A percentile compares a stretch with the other conserved stretches of the same genome.
Evolutionary conservation across 64 coral and sea anemone genomes (phyloP).

Genomic region (Actinia equina): DNA sequence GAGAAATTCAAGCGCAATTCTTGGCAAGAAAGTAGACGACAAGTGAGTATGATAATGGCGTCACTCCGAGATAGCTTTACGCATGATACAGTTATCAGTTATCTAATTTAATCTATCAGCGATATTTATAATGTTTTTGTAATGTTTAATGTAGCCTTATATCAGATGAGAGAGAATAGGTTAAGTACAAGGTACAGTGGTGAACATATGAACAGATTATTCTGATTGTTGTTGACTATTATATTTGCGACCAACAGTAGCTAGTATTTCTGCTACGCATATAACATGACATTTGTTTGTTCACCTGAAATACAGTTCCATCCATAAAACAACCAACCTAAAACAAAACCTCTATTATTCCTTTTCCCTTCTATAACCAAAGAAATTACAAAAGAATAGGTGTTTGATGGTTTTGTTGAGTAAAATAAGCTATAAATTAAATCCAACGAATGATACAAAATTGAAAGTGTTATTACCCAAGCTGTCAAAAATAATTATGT

Average conservation of each 20-base stretch:
- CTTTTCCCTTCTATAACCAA: background rate
- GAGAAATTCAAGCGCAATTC: slow-evolving; percentile 97
- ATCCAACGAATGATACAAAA: background rate
- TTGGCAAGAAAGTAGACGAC: slow-evolving; percentile 94
- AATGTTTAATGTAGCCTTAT: background rate
- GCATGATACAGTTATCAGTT: background rate
- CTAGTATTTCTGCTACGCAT: background rate
- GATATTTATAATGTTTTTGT: background rate
- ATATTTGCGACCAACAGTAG: background rate
- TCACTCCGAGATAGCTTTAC: background rate
- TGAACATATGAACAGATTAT: background rate
- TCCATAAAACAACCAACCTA: background rate
- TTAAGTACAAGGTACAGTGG: background rate
- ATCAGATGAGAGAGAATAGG: background rate
- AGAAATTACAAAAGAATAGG: background rate
- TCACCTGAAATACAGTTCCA: background rate
- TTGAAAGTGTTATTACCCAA: background rate
- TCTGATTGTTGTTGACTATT: background rate
- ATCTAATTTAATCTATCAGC: background rate
- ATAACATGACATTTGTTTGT: background rate
- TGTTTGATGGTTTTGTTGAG: background rate
- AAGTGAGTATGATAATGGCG: slow-evolving; percentile 38
- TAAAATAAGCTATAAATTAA: background rate
- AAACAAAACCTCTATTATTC: background rate
- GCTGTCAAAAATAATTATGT: background rate